A percentile compares a stretch with the other conserved stretches of the same genome.
Conservation (phyloP, 2,113 vertebrate species). For the Albula goreensis region DNA sequence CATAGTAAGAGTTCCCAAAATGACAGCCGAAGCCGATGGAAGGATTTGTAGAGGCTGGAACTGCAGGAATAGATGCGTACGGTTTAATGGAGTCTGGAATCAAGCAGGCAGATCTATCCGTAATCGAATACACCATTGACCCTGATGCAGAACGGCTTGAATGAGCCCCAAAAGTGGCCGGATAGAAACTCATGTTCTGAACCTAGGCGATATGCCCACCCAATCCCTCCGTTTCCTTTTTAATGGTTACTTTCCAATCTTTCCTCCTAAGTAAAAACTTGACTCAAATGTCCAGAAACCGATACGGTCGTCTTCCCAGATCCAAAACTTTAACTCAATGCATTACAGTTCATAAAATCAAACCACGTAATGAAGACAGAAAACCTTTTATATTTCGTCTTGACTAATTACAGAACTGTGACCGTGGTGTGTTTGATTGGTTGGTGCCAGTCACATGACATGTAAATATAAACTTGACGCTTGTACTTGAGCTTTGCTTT, state of each 20-base stretch:
- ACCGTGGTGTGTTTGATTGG: slow-evolving; percentile 46
- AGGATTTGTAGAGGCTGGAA: slow-evolving; percentile 59
- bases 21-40: slow-evolving; percentile 78
- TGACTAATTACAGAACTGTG: slow-evolving; percentile 47
- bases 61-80: slow-evolving; percentile 44
- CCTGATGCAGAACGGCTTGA: slow-evolving; percentile 45
- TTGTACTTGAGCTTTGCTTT: not conserved
- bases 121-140: slow-evolving; percentile 64
- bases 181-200: slow-evolving; percentile 72
- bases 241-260: not conserved
- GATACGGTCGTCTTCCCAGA: slow-evolving; percentile 17
- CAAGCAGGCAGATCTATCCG: slow-evolving; percentile 63
- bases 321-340: slow-evolving; percentile 26
- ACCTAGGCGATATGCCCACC: slow-evolving; percentile 62
- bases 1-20: slow-evolving; percentile 83
- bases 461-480: slow-evolving; percentile 35
- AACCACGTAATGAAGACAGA: slow-evolving; percentile 37
- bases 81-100: slow-evolving; percentile 41
- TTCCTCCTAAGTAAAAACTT: slow-evolving; percentile 20
- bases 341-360: slow-evolving; percentile 25
- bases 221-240: slow-evolving; percentile 68
- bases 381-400: slow-evolving; percentile 48
- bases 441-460: slow-evolving; percentile 48
- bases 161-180: slow-evolving; percentile 68
- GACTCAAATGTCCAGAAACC: slow-evolving; percentile 27